Evolutionary conservation across 2,113 vertebrate genomes (phyloP).

Genomic region (Chamaea fasciata): DNA sequence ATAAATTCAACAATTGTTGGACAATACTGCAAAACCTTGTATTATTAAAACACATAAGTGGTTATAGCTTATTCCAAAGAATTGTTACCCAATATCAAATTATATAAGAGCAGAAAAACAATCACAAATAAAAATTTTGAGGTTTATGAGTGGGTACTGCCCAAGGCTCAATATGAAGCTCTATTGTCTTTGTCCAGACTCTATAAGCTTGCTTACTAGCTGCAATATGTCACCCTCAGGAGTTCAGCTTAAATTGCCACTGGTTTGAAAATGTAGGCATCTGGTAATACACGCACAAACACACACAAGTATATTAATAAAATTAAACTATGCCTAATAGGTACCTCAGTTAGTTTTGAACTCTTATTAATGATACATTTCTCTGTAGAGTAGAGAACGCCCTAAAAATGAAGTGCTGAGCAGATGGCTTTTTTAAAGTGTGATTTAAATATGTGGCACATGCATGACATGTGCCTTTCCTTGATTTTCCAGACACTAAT

Average conservation of each 20-base stretch:
- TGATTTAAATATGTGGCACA: constrained; percentile 22
- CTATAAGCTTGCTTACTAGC: not conserved
- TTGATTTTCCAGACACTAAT: not conserved
- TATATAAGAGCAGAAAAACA: not conserved
- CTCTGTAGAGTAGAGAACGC: not conserved
- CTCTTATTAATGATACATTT: not conserved
- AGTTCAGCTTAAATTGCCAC: not conserved
- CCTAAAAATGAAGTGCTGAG: not conserved
- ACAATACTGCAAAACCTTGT: not conserved
- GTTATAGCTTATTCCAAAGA: not conserved
- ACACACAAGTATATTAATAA: not conserved
- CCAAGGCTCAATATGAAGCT: not conserved
- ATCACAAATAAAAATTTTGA: not conserved
- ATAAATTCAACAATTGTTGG: not conserved
- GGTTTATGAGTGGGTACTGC: not conserved
- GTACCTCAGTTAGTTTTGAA: not conserved
- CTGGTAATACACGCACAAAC: not conserved
- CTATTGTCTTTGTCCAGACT: not conserved
- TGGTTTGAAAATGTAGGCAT: not conserved
- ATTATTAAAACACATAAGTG: not conserved
- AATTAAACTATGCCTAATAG: not conserved
- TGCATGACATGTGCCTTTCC: not conserved
- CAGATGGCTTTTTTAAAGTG: not conserved
- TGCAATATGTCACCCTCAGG: not conserved
- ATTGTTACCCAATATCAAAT: not conserved